These are phyloP conservation scores for Geodia barretti DNA, from an alignment of 37 sponge, comb jelly and placozoan species.

Conservation along the genomic window DNA sequence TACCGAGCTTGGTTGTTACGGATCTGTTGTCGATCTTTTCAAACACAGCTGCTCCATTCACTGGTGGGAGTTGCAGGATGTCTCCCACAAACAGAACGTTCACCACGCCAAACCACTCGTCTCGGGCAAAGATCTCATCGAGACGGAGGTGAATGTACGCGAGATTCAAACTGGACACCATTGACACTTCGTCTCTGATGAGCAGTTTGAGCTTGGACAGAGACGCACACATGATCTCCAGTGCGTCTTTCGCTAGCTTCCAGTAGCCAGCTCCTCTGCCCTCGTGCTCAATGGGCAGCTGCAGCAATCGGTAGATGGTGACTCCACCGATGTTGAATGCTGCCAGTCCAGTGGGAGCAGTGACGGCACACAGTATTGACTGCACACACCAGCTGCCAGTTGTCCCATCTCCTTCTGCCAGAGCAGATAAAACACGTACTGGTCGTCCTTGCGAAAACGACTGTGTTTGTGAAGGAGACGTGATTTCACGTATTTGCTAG, in stretches of 20 bases:
- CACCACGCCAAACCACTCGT: constrained; percentile 19
- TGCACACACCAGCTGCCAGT: constrained; percentile 32
- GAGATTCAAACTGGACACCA: constrained; percentile 65
- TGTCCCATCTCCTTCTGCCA: constrained; percentile 48
- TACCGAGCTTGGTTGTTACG: constrained; percentile 11
- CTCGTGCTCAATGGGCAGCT: constrained; percentile 54
- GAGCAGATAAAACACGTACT: constrained; percentile 53
- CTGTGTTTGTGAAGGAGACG: constrained; percentile 47
- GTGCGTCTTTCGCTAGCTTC: constrained; percentile 37
- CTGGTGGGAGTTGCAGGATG: constrained; percentile 58
- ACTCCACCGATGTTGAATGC: constrained; percentile 42
- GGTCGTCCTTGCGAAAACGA: constrained; percentile 46
- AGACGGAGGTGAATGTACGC: too few relatives aligned
- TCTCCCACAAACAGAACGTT: constrained; percentile 57
- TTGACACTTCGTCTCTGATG: constrained; percentile 70
- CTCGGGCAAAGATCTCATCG: too few relatives aligned
- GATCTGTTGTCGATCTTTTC: constrained; percentile 17
- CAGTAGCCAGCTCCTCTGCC: constrained; percentile 49
- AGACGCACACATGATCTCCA: constrained; percentile 22
- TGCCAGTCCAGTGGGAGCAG: constrained; percentile 58
- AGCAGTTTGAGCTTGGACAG: constrained; percentile 39
- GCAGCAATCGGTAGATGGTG: constrained; percentile 39
- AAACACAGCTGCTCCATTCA: constrained; percentile 49
- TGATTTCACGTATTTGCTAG: constrained; percentile 51
- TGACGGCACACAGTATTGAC: constrained; percentile 12